A percentile compares a stretch with the other conserved stretches of the same genome.
Evolutionary conservation across 2,888 invertebrate species (phyloP).

Genomic region (Pollenia amentaria): DNA sequence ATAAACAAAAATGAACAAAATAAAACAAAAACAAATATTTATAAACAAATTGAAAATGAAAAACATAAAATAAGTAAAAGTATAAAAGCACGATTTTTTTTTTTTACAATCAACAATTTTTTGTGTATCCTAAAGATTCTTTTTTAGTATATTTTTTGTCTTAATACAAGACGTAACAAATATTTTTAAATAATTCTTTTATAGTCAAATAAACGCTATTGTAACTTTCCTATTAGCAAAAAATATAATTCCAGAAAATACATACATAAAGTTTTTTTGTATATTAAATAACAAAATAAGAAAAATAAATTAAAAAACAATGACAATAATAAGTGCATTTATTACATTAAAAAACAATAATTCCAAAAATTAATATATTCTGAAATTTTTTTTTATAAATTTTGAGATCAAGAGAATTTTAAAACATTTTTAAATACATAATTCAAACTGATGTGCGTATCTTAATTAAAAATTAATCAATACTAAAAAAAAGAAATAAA

Average conservation of each 20-base stretch:
- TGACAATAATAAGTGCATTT: too few species aligned
- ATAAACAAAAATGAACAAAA: slow-evolving; percentile 21
- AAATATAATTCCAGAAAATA: slow-evolving; percentile 3
- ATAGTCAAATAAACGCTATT: background rate
- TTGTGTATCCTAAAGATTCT: slow-evolving; percentile 1
- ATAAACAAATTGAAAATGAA: slow-evolving; percentile 44
- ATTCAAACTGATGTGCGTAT: too few species aligned
- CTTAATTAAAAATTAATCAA: too few species aligned
- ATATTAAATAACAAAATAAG: background rate
- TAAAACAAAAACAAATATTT: slow-evolving; percentile 17
- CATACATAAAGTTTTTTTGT: too few species aligned
- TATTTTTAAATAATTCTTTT: background rate
- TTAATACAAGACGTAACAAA: slow-evolving; percentile 17
- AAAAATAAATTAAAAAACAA: too few species aligned
- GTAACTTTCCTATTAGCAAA: background rate
- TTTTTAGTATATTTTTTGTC: slow-evolving; percentile 44
- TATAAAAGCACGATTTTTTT: background rate
- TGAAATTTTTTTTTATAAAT: too few species aligned
- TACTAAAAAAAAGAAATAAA: too few species aligned
- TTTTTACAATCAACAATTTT: background rate
- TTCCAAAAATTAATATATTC: too few species aligned
- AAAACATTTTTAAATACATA: too few species aligned
- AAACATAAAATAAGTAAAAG: slow-evolving; percentile 23
- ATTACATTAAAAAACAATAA: too few species aligned
- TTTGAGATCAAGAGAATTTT: too few species aligned